Conservation (phyloP, 2,888 invertebrate genomes). For the Xylota sylvarum region DNA sequence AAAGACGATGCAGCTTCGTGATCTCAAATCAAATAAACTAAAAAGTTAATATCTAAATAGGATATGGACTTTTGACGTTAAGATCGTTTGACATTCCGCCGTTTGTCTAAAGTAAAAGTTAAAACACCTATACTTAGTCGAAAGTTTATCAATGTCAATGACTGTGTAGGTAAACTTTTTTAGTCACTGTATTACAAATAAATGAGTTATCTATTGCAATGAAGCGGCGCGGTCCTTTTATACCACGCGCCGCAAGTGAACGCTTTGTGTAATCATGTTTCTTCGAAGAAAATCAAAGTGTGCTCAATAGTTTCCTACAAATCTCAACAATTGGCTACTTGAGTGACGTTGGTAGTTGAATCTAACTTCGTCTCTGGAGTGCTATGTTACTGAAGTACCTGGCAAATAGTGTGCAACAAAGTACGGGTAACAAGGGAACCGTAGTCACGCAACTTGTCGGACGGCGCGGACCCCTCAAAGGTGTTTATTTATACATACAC, state of each 20-base stretch:
- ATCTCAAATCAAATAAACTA: no score
- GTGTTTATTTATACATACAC: slow-evolving; percentile 72
- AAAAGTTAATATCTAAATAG: no score
- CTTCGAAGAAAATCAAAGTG: slow-evolving; percentile 47
- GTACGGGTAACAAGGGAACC: slow-evolving; percentile 44
- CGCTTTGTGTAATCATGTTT: slow-evolving; percentile 52
- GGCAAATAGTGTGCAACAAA: slow-evolving; percentile 63
- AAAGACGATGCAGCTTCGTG: no score
- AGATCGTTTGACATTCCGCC: no score
- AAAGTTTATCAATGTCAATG: background rate
- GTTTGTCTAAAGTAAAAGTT: background rate
- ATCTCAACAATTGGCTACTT: slow-evolving; percentile 53
- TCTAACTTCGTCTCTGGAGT: slow-evolving; percentile 42
- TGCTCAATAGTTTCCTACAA: slow-evolving; percentile 40
- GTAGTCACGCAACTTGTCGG: slow-evolving; percentile 70
- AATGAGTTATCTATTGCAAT: slow-evolving; percentile 4
- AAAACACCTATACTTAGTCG: background rate
- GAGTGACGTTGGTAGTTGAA: slow-evolving; percentile 41
- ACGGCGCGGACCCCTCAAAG: slow-evolving; percentile 61
- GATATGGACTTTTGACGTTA: no score
- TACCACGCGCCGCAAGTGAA: slow-evolving; percentile 14
- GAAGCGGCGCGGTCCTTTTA: slow-evolving; percentile 13
- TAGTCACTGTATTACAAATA: slow-evolving; percentile 8
- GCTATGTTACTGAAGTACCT: slow-evolving; percentile 61
- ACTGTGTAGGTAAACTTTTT: background rate